Percentiles rank a stretch among this genome's conserved stretches.
Evolutionary conservation across 2,888 invertebrate genomes (phyloP).

Genomic region (Digitonthophagus gazella): DNA sequence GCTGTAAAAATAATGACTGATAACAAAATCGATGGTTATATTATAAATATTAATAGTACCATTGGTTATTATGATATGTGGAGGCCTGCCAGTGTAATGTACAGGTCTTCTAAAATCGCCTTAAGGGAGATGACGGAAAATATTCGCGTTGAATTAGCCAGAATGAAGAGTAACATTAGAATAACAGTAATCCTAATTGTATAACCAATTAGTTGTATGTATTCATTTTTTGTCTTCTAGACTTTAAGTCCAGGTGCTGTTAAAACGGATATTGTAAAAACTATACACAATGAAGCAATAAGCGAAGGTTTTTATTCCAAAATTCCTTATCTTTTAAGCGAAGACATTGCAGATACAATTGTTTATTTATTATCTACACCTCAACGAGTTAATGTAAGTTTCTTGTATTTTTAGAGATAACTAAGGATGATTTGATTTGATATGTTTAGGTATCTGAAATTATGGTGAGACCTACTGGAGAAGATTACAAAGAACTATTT

Average conservation of each 20-base stretch:
- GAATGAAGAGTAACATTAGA: constrained; percentile 15
- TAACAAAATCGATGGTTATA: constrained; percentile 8
- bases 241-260: constrained; percentile 65
- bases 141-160: constrained; percentile 3
- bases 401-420: too few relatives aligned
- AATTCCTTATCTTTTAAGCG: constrained; percentile 23
- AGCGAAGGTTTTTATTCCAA: too few relatives aligned
- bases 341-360: constrained; percentile 63
- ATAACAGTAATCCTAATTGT: constrained; percentile 9
- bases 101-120: constrained; percentile 19
- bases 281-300: too few relatives aligned
- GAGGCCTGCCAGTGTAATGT: neutral
- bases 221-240: constrained; percentile 46
- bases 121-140: constrained; percentile 13
- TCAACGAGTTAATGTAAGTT: constrained; percentile 58
- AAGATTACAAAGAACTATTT: too few relatives aligned
- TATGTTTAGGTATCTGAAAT: too few relatives aligned
- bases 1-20: constrained; percentile 19
- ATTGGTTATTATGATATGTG: neutral
- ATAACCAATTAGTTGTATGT: neutral
- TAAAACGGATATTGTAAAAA: constrained; percentile 49
- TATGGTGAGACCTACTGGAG: too few relatives aligned
- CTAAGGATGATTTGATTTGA: too few relatives aligned
- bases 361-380: constrained; percentile 62
- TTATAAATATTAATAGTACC: constrained; percentile 20